Conservation (phyloP, 2,888 invertebrate species). For the Agonopterix arenella region DNA sequence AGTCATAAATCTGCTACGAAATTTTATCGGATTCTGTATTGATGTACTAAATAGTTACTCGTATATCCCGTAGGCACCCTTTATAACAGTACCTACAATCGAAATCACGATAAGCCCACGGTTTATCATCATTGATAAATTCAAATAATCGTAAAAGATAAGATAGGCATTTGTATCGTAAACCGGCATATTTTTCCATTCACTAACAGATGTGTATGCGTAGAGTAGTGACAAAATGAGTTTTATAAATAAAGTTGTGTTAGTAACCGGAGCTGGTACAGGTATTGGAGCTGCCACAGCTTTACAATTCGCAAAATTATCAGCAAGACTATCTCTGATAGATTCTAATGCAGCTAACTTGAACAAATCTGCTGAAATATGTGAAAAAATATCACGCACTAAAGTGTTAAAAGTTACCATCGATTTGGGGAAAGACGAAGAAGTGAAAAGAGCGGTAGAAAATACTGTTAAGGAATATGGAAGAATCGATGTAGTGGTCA, state of each 20-base stretch:
- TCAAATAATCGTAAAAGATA: too few species aligned
- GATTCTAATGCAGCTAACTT: constrained; percentile 26
- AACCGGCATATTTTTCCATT: too few species aligned
- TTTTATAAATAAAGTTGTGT: constrained; percentile 35
- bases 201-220: too few species aligned
- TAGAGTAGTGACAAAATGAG: constrained; percentile 20
- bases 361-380: constrained; percentile 22
- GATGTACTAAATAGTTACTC: too few species aligned
- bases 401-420: constrained; percentile 28
- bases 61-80: too few species aligned
- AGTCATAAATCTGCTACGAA: too few species aligned
- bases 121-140: too few species aligned
- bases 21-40: too few species aligned
- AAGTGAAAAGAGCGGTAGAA: constrained; percentile 24
- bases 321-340: constrained; percentile 32
- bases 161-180: too few species aligned
- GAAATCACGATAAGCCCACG: background rate
- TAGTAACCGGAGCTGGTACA: constrained; percentile 36
- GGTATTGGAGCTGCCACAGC: constrained; percentile 39
- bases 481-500: constrained; percentile 35
- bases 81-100: too few species aligned
- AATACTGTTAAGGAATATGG: constrained; percentile 25
- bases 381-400: constrained; percentile 22
- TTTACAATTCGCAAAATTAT: constrained; percentile 30
- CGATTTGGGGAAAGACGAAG: constrained; percentile 28